These are phyloP conservation scores for Bombus ignitus DNA, from an alignment of 1,140 invertebrate genomes.

Conservation along the genomic window DNA sequence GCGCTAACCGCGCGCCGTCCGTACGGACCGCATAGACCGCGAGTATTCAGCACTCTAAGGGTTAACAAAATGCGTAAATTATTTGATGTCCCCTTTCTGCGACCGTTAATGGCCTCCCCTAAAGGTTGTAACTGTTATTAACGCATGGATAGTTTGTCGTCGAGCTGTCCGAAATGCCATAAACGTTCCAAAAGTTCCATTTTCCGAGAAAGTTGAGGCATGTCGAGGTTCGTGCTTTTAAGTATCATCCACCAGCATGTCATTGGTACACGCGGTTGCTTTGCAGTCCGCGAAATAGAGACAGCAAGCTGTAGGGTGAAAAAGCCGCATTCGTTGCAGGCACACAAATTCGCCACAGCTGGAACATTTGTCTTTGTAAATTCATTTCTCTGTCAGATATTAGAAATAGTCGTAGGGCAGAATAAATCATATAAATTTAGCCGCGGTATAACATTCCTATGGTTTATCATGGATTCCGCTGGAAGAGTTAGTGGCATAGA, in stretches of 20 bases:
- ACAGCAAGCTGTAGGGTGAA: too few species aligned
- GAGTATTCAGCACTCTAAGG: too few species aligned
- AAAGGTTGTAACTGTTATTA: conserved; percentile 22
- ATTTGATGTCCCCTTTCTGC: conserved; percentile 45
- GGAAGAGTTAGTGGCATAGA: not conserved
- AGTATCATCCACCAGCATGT: conserved; percentile 21
- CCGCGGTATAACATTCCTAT: not conserved
- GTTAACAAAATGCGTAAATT: conserved; percentile 34
- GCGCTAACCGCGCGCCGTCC: too few species aligned
- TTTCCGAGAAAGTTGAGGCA: conserved; percentile 13
- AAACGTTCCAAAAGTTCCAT: conserved; percentile 36
- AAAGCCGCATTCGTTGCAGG: not conserved
- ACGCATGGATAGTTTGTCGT: conserved; percentile 41
- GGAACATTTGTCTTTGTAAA: not conserved
- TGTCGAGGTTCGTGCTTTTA: conserved; percentile 21
- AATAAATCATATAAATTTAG: not conserved
- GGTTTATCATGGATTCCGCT: too few species aligned
- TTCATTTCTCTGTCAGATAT: not conserved
- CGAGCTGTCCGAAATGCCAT: conserved; percentile 31
- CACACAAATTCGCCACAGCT: not conserved
- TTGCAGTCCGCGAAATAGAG: not conserved
- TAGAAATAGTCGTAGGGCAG: too few species aligned
- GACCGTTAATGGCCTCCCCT: conserved; percentile 33
- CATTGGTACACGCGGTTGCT: not conserved
- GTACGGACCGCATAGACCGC: too few species aligned